Percentiles rank a stretch among this genome's conserved stretches.
These are phyloP conservation scores for Parelbella ahira DNA, from an alignment of 2,888 invertebrate species.

Conservation along the genomic window DNA sequence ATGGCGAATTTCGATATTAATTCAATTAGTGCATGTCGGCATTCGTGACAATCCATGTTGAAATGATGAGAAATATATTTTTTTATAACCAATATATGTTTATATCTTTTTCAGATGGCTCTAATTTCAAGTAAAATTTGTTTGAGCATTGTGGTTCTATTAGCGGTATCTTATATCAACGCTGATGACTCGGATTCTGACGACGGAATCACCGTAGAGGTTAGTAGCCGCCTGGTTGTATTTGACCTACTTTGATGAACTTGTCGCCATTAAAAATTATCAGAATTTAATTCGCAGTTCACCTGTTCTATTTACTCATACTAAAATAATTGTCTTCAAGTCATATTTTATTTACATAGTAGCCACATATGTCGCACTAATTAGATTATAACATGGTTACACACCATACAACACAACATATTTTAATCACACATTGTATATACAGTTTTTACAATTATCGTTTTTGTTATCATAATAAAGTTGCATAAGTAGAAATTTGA, in stretches of 20 bases:
- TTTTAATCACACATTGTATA: too few species aligned
- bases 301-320: too few species aligned
- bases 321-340: too few species aligned
- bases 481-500: too few species aligned
- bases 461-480: too few species aligned
- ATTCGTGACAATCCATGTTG: constrained; percentile 3
- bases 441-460: too few species aligned
- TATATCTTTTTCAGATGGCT: constrained; percentile 74
- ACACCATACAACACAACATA: too few species aligned
- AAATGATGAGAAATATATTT: constrained; percentile 1
- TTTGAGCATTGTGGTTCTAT: constrained; percentile 51
- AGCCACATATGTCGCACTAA: too few species aligned
- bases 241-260: constrained; percentile 35
- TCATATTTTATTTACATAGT: too few species aligned
- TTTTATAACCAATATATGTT: too few species aligned
- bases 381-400: too few species aligned
- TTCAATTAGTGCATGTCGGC: constrained; percentile 43
- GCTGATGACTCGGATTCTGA: constrained; percentile 48
- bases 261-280: background rate
- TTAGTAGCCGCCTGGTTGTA: constrained; percentile 41
- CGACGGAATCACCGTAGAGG: constrained; percentile 65
- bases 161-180: constrained; percentile 40
- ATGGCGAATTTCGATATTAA: constrained; percentile 34
- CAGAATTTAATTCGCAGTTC: too few species aligned
- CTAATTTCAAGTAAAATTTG: constrained; percentile 47